phyloP scores from a whole-genome alignment of 2,888 invertebrate genomes.

The Euproctis similis region DNA sequence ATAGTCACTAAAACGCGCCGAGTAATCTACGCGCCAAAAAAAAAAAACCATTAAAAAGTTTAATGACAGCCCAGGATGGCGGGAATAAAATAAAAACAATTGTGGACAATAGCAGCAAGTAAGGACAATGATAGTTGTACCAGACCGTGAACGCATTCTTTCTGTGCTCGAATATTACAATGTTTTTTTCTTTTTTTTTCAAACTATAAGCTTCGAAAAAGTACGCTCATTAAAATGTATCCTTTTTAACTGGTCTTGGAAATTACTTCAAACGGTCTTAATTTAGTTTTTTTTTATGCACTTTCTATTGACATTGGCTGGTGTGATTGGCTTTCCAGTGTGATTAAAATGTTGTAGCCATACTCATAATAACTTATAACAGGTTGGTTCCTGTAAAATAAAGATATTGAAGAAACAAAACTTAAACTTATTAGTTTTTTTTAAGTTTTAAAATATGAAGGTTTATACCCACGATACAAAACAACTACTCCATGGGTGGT shows the following conservation, averaged over 20 bases:
- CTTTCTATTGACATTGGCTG: too few relatives aligned
- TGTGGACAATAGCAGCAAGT: slow-evolving; percentile 37
- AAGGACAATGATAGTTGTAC: slow-evolving; percentile 46
- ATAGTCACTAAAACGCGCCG: slow-evolving; percentile 18
- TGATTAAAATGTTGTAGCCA: too few relatives aligned
- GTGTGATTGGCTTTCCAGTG: too few relatives aligned
- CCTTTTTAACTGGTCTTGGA: slow-evolving; percentile 9
- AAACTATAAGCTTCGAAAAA: slow-evolving; percentile 22
- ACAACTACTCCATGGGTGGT: too few relatives aligned
- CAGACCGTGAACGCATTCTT: slow-evolving; percentile 42
- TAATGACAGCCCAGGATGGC: slow-evolving; percentile 32
- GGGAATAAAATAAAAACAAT: slow-evolving; percentile 28
- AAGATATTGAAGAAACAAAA: too few relatives aligned
- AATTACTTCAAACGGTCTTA: too few relatives aligned
- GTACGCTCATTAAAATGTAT: slow-evolving; percentile 22
- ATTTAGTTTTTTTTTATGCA: too few relatives aligned
- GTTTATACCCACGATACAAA: too few relatives aligned
- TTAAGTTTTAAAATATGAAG: too few relatives aligned
- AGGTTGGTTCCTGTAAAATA: too few relatives aligned
- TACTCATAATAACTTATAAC: too few relatives aligned
- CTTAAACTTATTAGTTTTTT: too few relatives aligned
- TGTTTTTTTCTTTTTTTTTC: slow-evolving; percentile 24
- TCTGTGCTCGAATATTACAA: slow-evolving; percentile 26
- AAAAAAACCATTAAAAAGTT: slow-evolving; percentile 29
- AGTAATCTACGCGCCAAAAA: slow-evolving; percentile 16